Evolutionary conservation across 2,797 vertebrate species (phyloP).

Genomic region (Gobionotothen gibberifrons): DNA sequence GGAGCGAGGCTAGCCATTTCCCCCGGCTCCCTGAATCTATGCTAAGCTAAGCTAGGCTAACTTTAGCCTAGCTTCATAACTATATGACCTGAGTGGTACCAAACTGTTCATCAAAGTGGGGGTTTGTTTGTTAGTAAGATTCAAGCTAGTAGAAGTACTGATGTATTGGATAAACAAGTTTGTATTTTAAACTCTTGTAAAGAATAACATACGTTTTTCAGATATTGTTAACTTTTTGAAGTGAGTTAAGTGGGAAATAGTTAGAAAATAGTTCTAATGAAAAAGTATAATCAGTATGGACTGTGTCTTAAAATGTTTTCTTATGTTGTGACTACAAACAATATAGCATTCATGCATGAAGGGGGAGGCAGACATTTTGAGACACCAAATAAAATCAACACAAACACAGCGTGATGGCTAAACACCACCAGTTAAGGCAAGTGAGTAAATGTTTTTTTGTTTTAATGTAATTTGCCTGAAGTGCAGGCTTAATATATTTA

Average conservation of each 20-base stretch:
- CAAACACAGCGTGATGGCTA: not conserved
- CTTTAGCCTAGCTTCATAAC: too few relatives aligned
- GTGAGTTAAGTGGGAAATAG: too few relatives aligned
- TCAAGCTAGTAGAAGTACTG: not conserved
- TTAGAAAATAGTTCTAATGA: not conserved
- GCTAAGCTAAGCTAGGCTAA: not conserved
- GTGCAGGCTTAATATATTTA: conserved; percentile 38
- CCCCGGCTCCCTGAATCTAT: not conserved
- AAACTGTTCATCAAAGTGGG: too few relatives aligned
- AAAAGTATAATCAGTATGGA: not conserved
- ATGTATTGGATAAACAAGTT: not conserved
- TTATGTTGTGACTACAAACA: not conserved
- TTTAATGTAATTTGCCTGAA: not conserved
- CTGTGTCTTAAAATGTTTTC: not conserved
- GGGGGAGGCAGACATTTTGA: not conserved
- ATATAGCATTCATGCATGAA: not conserved
- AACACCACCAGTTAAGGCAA: not conserved
- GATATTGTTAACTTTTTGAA: not conserved
- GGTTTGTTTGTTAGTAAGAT: not conserved
- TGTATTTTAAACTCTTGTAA: not conserved
- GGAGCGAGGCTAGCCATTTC: not conserved
- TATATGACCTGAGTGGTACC: not conserved
- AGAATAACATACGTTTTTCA: not conserved
- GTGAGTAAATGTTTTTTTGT: not conserved
- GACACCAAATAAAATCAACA: not conserved